These are phyloP conservation scores for Xenopus laevis DNA, from an alignment of 2,113 vertebrate species.

Conservation along the genomic window DNA sequence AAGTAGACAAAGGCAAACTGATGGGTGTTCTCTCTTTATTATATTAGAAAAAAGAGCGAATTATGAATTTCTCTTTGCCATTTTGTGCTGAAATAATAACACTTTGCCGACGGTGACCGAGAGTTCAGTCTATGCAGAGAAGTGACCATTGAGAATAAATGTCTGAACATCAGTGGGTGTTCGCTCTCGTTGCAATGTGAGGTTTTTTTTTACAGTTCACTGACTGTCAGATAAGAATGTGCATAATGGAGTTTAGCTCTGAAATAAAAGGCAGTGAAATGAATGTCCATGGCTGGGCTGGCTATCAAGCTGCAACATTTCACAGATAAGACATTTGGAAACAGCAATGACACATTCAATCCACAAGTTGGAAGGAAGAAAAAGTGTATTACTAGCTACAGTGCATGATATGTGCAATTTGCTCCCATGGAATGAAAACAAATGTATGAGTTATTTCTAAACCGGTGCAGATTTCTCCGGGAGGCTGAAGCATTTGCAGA, in stretches of 20 bases:
- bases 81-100: too few species aligned
- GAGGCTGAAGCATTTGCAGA: neutral
- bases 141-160: neutral
- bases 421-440: constrained; percentile 4
- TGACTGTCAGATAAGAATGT: constrained; percentile 34
- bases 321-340: constrained; percentile 27
- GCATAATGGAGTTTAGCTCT: constrained; percentile 18
- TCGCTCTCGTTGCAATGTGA: neutral
- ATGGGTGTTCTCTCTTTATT: too few species aligned
- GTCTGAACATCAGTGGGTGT: constrained; percentile 3
- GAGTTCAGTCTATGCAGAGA: constrained; percentile 5
- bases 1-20: too few species aligned
- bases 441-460: constrained; percentile 24
- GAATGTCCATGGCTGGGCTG: constrained; percentile 15
- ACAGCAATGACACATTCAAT: constrained; percentile 33
- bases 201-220: neutral
- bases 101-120: neutral
- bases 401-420: constrained; percentile 13
- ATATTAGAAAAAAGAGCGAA: too few species aligned
- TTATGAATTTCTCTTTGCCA: too few species aligned
- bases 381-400: constrained; percentile 11
- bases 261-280: constrained; percentile 30
- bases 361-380: neutral
- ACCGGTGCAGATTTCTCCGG: constrained; percentile 4
- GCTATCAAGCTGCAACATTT: constrained; percentile 29